Evolutionary conservation across 1,140 invertebrate genomes (phyloP), one percentile per base, ranked within the genome.

Genomic region (Sinonovacula constricta): DNA sequence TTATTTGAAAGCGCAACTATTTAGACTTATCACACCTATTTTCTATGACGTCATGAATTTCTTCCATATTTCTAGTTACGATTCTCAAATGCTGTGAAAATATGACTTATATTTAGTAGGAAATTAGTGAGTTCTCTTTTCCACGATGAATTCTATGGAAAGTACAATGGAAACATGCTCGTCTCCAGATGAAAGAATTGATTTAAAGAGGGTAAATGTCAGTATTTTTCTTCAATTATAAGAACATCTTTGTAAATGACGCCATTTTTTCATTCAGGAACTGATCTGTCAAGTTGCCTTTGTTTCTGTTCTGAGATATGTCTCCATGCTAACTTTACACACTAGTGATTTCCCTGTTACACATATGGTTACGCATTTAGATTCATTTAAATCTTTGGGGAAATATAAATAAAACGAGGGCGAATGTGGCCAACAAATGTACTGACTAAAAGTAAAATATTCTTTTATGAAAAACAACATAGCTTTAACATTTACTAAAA

Each of bases 101-200:
- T 49, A 45, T 45, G 36, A 82, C 53, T 53, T 36, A 49, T 36
- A 62, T 22, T 26, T 39, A 76, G 54, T 60, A 57, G 59, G 34
- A 56, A 34, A 53, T 22, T 62, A 7, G 14, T 59, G 33, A 39
- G 54, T 10, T 67, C 22, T 66, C 69, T 53, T 59, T 56, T 18
- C 53, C 67, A 81, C 71, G 33, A 85, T 85, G 83, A 83, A 80
- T 57, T 79, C 81, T 49, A 67, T 83, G 77, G 86, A 87, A 70
- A 84, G 83, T 65, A 83, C 79, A 65, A 87, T 87, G 86, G 86
- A 87, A 79, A 87, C 85, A 4, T 85, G 83, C 67, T 82, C 79
- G 60, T 66, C 81, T 67, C 67, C 79, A 60, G 86, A 86, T 67
- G 83, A 87, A 45, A 80, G 79, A 49, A 57, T 77, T 34, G 85